Evolutionary conservation across 2,888 invertebrate genomes (phyloP), one percentile per base, ranked within the genome.

Genomic region (Agrilus cyanescens): DNA sequence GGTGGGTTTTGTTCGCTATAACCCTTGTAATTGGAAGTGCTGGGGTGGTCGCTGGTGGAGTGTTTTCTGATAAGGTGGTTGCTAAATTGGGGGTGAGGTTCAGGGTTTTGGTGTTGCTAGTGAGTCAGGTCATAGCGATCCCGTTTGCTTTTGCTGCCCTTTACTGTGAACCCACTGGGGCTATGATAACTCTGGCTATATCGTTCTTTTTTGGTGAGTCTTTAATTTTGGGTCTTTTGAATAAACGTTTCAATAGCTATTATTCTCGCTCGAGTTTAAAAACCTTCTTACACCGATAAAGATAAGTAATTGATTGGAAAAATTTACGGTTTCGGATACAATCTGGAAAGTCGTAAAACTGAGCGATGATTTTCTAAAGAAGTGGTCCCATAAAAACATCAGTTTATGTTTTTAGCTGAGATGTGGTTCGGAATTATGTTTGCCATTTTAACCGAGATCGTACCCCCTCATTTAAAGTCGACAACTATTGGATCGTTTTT

Each of bases 401-500:
- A 15, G 20, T 15, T 20, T 12, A 25, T 42, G 43, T 16, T 70
- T 70, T 10, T 69, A 85, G 89, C 90, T 56, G 90, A 90, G 69
- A 90, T 89, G 89, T 91, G 90, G 90, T 90, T 90, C 65, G 90
- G 90, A 38, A 89, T 91, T 49, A 80, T 90, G 4, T 90, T 90
- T 64, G 89, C 90, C 4, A 85, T 90, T 58, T 73, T 91, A 3
- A 88, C 90, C 2, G 90, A 90, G 68, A 85, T 90, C 48, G 88
- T 90, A 2, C 89, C 89, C 0, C 58, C 86, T 37, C 76, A 80
- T 5, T 78, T 88, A n/a, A 74, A 89, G 37, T 89, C 89, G 4
- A 87, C 88, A 32, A 85, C 87, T 0, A 80, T 90, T 12, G 90
- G 89, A 0, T 76, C 89, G 30, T 90, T 90, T 62, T 72, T 90